Conservation (phyloP, 2,113 vertebrate species). For the Bos javanicus region DNA sequence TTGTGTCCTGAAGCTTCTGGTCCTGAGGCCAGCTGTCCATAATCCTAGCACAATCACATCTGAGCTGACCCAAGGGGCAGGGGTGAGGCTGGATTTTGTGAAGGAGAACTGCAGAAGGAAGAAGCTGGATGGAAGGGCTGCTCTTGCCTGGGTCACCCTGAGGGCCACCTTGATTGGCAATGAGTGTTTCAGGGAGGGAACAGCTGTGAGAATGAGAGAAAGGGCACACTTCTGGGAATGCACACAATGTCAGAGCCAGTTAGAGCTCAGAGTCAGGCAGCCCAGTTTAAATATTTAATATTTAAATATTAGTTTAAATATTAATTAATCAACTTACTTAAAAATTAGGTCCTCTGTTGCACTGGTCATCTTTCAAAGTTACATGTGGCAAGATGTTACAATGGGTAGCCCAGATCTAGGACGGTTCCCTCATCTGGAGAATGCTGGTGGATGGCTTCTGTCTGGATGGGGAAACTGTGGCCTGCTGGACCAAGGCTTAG, state of each 20-base stretch:
- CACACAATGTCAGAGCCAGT: background rate
- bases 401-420: background rate
- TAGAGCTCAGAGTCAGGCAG: background rate
- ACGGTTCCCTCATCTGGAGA: background rate
- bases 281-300: no score
- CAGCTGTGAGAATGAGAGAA: background rate
- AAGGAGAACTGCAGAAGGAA: background rate
- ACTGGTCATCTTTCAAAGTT: background rate
- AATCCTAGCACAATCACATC: background rate
- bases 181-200: background rate
- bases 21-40: background rate
- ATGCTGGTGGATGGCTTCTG: background rate
- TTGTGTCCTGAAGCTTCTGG: background rate
- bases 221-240: background rate
- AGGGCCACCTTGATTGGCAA: background rate
- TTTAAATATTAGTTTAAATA: background rate
- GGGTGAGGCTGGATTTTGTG: background rate
- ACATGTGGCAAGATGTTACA: background rate
- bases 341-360: background rate
- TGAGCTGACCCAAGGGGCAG: background rate
- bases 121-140: background rate
- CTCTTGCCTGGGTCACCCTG: background rate
- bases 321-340: background rate
- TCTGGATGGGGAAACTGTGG: background rate
- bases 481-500: background rate